phyloP scores from a whole-genome alignment of 2,888 invertebrate species.

The Dinocampus coccinellae region DNA sequence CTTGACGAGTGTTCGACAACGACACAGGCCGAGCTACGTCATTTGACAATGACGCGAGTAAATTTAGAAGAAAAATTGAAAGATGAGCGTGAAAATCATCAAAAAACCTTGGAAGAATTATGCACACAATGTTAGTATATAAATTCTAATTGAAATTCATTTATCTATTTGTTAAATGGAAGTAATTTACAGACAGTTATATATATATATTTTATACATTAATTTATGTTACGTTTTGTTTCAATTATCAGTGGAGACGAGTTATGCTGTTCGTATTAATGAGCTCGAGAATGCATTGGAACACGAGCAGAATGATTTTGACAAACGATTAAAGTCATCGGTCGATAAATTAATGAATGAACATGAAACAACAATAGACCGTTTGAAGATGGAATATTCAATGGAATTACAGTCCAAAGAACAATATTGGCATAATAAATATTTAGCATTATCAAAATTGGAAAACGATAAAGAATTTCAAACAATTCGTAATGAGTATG shows the following conservation, averaged over 20 bases:
- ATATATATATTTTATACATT: neutral
- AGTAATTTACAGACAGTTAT: neutral
- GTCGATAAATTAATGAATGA: conserved; percentile 57
- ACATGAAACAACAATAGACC: conserved; percentile 56
- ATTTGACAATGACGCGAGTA: conserved; percentile 64
- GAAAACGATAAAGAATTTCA: conserved; percentile 13
- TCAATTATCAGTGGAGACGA: conserved; percentile 55
- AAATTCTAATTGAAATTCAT: conserved; percentile 11
- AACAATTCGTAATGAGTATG: conserved; percentile 25
- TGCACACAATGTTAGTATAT: conserved; percentile 59
- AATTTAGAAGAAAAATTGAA: conserved; percentile 66
- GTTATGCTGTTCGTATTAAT: conserved; percentile 53
- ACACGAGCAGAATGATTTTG: conserved; percentile 58
- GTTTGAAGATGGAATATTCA: conserved; percentile 65
- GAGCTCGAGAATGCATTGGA: conserved; percentile 53
- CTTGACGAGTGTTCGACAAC: conserved; percentile 52
- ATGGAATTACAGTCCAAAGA: conserved; percentile 29
- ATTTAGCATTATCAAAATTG: conserved; percentile 7
- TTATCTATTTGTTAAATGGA: neutral
- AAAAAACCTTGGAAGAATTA: conserved; percentile 55
- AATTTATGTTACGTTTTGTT: conserved; percentile 24
- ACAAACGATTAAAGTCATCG: conserved; percentile 54
- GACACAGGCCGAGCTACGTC: conserved; percentile 70
- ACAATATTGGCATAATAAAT: conserved; percentile 18
- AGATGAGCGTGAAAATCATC: conserved; percentile 66